Percentiles rank a stretch among this genome's conserved stretches.
phyloP scores from a whole-genome alignment of 2,797 vertebrate genomes.

The Takifugu rubripes region DNA sequence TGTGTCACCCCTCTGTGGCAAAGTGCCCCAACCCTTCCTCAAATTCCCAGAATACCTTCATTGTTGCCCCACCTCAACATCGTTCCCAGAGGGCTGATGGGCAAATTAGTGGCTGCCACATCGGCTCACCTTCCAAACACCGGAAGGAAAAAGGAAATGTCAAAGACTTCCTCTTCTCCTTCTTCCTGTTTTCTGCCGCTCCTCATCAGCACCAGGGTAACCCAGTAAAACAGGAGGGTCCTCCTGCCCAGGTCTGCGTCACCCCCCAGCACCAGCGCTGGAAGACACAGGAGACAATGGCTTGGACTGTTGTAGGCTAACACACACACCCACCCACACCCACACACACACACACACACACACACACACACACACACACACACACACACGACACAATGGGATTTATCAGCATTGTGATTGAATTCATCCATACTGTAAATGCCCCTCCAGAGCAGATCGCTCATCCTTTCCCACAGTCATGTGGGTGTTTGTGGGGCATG shows the following conservation, averaged over 20 bases:
- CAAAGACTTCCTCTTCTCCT: slow-evolving; percentile 33
- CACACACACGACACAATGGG: too few relatives aligned
- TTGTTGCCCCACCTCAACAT: slow-evolving; percentile 41
- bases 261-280: too few relatives aligned
- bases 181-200: slow-evolving; percentile 35
- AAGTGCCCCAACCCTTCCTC: slow-evolving; percentile 31
- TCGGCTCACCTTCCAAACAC: slow-evolving; percentile 22
- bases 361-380: too few relatives aligned
- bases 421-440: too few relatives aligned
- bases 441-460: slow-evolving; percentile 11
- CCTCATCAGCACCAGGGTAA: slow-evolving; percentile 12
- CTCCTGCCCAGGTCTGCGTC: slow-evolving; percentile 8
- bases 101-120: slow-evolving; percentile 23
- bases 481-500: slow-evolving; percentile 35
- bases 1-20: slow-evolving; percentile 5
- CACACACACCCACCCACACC: too few relatives aligned
- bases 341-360: too few relatives aligned
- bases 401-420: too few relatives aligned
- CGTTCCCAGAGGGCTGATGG: slow-evolving; percentile 19
- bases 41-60: slow-evolving; percentile 45
- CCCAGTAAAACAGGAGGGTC: slow-evolving; percentile 25
- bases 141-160: slow-evolving; percentile 57
- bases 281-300: too few relatives aligned
- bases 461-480: slow-evolving; percentile 56
- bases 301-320: too few relatives aligned